phyloP scores from a whole-genome alignment of 2,113 vertebrate genomes.

The Dasyurus viverrinus region DNA sequence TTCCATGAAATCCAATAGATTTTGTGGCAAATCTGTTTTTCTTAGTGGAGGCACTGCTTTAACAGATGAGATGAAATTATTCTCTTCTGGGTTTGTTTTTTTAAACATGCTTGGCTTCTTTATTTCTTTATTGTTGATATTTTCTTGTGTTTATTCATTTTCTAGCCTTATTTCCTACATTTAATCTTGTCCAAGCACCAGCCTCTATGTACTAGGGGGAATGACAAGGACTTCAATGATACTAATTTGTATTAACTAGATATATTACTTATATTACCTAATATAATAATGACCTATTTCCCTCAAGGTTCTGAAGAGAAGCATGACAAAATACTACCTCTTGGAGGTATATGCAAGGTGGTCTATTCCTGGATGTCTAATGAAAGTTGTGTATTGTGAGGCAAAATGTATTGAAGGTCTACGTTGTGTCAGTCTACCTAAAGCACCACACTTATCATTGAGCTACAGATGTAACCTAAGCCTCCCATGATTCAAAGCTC shows the following conservation, averaged over 20 bases:
- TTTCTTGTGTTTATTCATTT: neutral
- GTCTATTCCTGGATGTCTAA: too few relatives aligned
- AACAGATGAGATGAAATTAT: neutral
- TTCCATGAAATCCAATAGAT: neutral
- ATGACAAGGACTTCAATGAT: neutral
- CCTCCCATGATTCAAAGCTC: neutral
- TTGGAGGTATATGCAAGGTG: neutral
- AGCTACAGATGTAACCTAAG: neutral
- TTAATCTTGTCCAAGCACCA: neutral
- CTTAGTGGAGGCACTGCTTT: too few relatives aligned
- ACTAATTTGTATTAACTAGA: neutral
- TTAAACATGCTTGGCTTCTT: neutral
- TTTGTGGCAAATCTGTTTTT: neutral
- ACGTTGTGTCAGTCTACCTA: neutral
- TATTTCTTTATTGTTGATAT: neutral
- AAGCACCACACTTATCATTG: neutral
- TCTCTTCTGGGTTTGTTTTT: too few relatives aligned
- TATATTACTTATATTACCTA: too few relatives aligned
- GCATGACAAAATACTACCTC: too few relatives aligned
- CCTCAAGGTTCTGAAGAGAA: neutral
- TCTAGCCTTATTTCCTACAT: neutral
- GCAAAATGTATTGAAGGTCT: neutral
- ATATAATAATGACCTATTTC: neutral
- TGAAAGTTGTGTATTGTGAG: too few relatives aligned
- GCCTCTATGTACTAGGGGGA: neutral